Evolutionary conservation across 2,797 vertebrate genomes (phyloP).

Genomic region (Anas bernieri): DNA sequence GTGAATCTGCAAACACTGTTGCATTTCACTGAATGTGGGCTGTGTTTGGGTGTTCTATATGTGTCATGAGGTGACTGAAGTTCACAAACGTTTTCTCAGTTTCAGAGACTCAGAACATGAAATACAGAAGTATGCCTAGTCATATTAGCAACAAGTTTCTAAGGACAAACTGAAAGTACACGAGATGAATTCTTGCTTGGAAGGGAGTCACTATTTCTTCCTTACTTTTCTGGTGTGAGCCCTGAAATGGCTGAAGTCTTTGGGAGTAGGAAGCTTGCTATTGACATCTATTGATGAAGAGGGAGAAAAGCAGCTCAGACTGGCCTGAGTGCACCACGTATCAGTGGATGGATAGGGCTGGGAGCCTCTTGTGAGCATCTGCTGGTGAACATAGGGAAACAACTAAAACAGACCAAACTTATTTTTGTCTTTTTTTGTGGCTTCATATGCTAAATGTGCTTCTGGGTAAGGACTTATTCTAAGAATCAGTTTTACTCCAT

Average conservation of each 20-base stretch:
- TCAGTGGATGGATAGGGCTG: not conserved
- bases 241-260: conserved; percentile 50
- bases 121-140: not conserved
- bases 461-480: not conserved
- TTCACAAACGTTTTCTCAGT: not conserved
- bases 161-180: conserved; percentile 20
- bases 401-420: not conserved
- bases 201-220: not conserved
- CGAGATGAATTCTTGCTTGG: not conserved
- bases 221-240: not conserved
- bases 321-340: not conserved
- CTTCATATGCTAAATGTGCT: not conserved
- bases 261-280: conserved; percentile 59
- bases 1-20: not conserved
- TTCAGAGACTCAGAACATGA: not conserved
- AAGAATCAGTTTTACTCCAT: not conserved
- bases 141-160: not conserved
- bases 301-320: conserved; percentile 58
- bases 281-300: conserved; percentile 73
- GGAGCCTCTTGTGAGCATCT: not conserved
- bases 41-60: not conserved
- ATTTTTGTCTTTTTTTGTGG: not conserved
- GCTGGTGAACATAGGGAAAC: not conserved
- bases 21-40: not conserved
- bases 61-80: not conserved